Percentiles rank a stretch among this genome's conserved stretches.
Evolutionary conservation across 2,888 invertebrate genomes (phyloP).

Genomic region (Chromoteleia sp.): DNA sequence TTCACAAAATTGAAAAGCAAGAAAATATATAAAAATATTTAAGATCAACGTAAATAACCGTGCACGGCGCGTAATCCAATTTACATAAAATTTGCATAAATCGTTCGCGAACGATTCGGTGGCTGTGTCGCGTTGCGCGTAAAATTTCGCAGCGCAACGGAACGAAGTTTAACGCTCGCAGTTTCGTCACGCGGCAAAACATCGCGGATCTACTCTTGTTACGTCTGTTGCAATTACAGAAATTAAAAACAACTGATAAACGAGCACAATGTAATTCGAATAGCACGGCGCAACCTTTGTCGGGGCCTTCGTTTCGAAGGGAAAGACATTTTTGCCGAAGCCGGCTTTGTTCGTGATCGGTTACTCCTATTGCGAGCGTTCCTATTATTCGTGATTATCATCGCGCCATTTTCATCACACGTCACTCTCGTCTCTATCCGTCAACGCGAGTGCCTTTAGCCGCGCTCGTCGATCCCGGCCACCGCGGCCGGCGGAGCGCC

Average conservation of each 20-base stretch:
- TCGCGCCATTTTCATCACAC: conserved; percentile 65
- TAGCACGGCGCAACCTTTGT: conserved; percentile 46
- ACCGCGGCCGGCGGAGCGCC: conserved; percentile 11
- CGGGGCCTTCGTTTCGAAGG: not conserved
- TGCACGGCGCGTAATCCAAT: no score
- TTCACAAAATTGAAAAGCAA: no score
- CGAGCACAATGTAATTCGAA: conserved; percentile 38
- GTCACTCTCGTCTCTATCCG: conserved; percentile 66
- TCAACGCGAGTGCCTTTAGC: conserved; percentile 65
- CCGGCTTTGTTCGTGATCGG: conserved; percentile 62
- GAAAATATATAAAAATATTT: no score
- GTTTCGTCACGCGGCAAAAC: no score
- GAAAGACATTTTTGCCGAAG: conserved; percentile 25
- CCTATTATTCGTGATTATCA: conserved; percentile 56
- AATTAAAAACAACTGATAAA: conserved; percentile 38
- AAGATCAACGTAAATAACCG: no score
- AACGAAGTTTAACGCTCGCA: no score
- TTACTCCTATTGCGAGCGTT: conserved; percentile 52
- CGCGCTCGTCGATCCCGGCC: conserved; percentile 62
- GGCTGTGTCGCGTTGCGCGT: no score
- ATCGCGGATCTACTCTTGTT: conserved; percentile 25
- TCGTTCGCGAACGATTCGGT: no score
- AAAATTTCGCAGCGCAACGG: no score
- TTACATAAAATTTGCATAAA: no score
- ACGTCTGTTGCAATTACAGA: conserved; percentile 27